phyloP scores from a whole-genome alignment of 92 coral and sea anemone species.

The Scolanthus callimorphus region DNA sequence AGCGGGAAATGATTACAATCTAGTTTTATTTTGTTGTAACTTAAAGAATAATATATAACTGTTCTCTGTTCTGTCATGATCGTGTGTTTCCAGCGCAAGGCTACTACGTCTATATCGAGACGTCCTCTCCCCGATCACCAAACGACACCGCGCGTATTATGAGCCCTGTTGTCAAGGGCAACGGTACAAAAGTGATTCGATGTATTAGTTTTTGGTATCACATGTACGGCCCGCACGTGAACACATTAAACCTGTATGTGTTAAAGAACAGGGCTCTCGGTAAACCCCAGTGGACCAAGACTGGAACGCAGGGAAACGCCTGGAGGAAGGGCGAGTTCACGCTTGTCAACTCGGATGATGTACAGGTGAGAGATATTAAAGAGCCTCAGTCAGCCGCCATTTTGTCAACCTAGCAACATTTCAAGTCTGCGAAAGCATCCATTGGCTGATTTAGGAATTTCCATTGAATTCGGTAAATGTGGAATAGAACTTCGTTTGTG shows the following conservation, averaged over 20 bases:
- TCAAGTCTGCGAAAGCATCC: too few relatives aligned
- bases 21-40: too few relatives aligned
- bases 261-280: constrained; percentile 39
- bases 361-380: too few relatives aligned
- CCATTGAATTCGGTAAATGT: too few relatives aligned
- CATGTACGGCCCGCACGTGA: constrained; percentile 96
- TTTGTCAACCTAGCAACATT: too few relatives aligned
- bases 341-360: constrained; percentile 41
- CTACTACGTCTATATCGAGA: constrained; percentile 81
- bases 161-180: constrained; percentile 64
- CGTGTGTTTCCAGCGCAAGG: constrained; percentile 78
- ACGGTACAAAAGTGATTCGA: constrained; percentile 63
- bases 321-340: constrained; percentile 86
- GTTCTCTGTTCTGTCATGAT: too few relatives aligned
- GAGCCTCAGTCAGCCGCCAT: too few relatives aligned
- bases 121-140: constrained; percentile 69
- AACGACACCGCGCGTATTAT: constrained; percentile 69
- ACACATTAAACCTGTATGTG: constrained; percentile 63
- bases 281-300: constrained; percentile 61
- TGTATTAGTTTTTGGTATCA: constrained; percentile 93
- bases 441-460: too few relatives aligned
- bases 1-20: too few relatives aligned
- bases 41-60: too few relatives aligned
- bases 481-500: too few relatives aligned
- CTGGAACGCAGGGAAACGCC: constrained; percentile 81